phyloP scores from a whole-genome alignment of 2,797 vertebrate species.

The Parambassis ranga region DNA sequence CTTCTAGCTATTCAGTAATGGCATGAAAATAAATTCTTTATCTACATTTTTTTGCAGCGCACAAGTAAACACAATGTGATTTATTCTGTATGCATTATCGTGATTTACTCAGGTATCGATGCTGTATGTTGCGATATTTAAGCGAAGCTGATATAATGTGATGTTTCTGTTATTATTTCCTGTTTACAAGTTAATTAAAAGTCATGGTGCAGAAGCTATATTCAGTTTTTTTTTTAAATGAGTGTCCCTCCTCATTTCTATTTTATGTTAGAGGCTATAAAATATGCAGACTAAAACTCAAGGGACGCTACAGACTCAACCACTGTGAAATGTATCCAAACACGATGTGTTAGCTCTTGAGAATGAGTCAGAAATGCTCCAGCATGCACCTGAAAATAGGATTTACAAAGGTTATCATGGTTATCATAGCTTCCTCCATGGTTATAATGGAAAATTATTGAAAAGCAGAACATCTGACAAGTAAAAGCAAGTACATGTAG shows the following conservation, averaged over 20 bases:
- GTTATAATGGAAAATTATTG: background rate
- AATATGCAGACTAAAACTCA: constrained; percentile 30
- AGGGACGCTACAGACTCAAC: constrained; percentile 3
- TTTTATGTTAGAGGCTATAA: constrained; percentile 21
- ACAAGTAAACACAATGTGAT: no score
- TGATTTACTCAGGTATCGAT: no score
- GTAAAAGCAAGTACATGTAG: background rate
- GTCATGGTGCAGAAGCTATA: background rate
- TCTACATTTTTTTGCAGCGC: no score
- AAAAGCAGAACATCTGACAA: background rate
- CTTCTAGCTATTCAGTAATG: no score
- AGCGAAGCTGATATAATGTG: no score
- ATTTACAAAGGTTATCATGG: constrained; percentile 4
- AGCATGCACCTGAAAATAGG: constrained; percentile 10
- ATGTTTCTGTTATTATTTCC: background rate
- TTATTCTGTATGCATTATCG: background rate
- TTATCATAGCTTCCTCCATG: no score
- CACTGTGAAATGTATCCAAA: constrained; percentile 23
- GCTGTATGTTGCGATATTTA: no score
- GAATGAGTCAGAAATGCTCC: background rate
- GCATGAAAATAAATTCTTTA: no score
- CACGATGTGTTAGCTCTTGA: background rate
- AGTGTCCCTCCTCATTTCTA: constrained; percentile 7
- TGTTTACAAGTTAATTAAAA: constrained; percentile 5
- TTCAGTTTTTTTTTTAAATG: background rate